These are phyloP conservation scores for Pseudanteris insignis DNA, from an alignment of 2,888 invertebrate species.

Conservation along the genomic window DNA sequence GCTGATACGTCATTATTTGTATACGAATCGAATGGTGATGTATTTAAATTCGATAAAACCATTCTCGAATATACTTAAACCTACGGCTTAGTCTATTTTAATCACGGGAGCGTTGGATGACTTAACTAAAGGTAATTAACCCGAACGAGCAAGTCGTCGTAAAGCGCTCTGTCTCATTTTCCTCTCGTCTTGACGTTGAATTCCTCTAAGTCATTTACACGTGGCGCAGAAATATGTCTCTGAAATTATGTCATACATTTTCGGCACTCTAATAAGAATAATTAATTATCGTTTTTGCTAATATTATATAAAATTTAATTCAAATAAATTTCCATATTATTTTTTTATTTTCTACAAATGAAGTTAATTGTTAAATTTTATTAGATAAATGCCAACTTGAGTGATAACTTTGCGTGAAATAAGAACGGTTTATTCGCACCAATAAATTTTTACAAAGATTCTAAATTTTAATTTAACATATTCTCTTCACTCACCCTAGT, in stretches of 20 bases:
- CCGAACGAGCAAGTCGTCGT: slow-evolving; percentile 43
- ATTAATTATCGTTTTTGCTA: not conserved
- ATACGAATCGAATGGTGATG: not conserved
- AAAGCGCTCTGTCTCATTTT: slow-evolving; percentile 33
- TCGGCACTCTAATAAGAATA: slow-evolving; percentile 1
- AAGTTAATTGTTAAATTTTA: not conserved
- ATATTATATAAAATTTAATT: too few species aligned
- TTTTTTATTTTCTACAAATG: not conserved
- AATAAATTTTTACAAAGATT: too few species aligned
- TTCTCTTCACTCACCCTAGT: slow-evolving; percentile 31
- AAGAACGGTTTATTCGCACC: too few species aligned
- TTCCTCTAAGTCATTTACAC: slow-evolving; percentile 43
- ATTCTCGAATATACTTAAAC: slow-evolving; percentile 25
- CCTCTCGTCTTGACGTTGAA: slow-evolving; percentile 39
- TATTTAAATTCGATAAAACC: slow-evolving; percentile 25
- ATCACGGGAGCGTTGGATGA: slow-evolving; percentile 38
- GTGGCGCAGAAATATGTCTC: slow-evolving; percentile 57
- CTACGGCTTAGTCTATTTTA: slow-evolving; percentile 43
- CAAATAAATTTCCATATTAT: too few species aligned
- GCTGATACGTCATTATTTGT: too few species aligned
- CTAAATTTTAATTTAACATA: too few species aligned
- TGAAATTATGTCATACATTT: slow-evolving; percentile 60
- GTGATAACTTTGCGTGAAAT: too few species aligned
- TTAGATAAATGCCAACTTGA: too few species aligned
- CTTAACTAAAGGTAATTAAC: slow-evolving; percentile 46